Conservation (phyloP, 2,113 vertebrate species). For the Caracal caracal region DNA sequence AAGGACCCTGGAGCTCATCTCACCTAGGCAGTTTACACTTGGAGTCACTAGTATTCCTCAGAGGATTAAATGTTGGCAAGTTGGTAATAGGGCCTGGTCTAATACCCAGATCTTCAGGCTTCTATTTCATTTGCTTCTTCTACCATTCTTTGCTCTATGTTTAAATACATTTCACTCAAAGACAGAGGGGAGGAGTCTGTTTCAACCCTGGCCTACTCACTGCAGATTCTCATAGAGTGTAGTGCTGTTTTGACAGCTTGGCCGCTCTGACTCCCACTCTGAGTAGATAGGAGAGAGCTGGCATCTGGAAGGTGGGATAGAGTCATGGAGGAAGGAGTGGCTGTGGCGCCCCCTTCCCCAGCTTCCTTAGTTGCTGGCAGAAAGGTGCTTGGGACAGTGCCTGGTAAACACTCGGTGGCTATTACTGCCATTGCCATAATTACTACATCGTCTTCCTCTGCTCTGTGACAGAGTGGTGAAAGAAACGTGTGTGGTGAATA, state of each 20-base stretch:
- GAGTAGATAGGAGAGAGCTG: not conserved
- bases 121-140: not conserved
- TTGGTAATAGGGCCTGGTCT: not conserved
- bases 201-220: not conserved
- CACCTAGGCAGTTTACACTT: not conserved
- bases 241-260: not conserved
- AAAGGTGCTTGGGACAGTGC: not conserved
- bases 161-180: constrained; percentile 15
- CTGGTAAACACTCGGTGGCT: not conserved
- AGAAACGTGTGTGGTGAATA: not conserved
- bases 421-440: not conserved
- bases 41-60: not conserved
- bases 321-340: not conserved
- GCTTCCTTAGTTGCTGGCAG: not conserved
- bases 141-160: not conserved
- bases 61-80: not conserved
- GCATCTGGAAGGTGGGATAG: not conserved
- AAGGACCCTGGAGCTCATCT: not conserved
- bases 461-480: not conserved
- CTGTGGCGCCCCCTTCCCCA: not conserved
- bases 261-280: not conserved
- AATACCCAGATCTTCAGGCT: not conserved
- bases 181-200: not conserved
- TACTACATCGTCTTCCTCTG: not conserved
- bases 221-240: not conserved